Base-by-base conservation (phyloP, 92 coral and sea anemone species). In the Epizoanthus rinbou region DNA sequence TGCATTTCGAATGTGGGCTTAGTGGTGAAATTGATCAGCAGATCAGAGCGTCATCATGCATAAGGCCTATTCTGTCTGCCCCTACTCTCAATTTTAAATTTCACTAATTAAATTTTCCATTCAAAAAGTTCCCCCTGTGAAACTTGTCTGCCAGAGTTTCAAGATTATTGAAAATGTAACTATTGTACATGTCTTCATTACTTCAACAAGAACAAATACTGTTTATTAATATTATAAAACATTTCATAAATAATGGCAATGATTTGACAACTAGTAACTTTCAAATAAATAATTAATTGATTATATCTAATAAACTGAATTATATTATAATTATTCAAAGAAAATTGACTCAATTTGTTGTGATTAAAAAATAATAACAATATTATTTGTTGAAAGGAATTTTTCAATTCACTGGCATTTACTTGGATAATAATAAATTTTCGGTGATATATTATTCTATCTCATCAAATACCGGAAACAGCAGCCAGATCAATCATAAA, bases 401-500 rank as follows among this genome's bases (percentile, higher is more conserved):
- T 0, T 28, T 28, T 28, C 31, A 28, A 28, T 28, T 28, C 31
- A 28, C 31, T 28, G 31, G 31, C 31, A 28, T 28, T 28, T 28
- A 28, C 31, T 28, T 28, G 31, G 31, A 28, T 28, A 28, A 28
- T 28, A 28, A 0, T 28, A 0, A 28, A 28, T 28, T 28, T 28
- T 28, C 31, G 31, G 31, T 28, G 31, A 28, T 28, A 28, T 28
- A 28, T 28, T 69, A 69, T 39, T 69, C 57, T 69, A 54, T 25
- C 37, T 39, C 17, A 39, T 69, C 75, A 69, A 69, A 69, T 41
- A 69, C 35, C 57, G 43, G 75, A 70, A 43, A 39, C 31, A 28
- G 31, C 31, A 70, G n/a, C n/a, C n/a, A n/a, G 58, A 70, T 3
- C 35, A 70, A 70, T 43, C 57, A 70, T 58, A 70, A 70, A 70